Evolutionary conservation across 2,113 vertebrate genomes (phyloP).

Genomic region (Menura novaehollandiae): DNA sequence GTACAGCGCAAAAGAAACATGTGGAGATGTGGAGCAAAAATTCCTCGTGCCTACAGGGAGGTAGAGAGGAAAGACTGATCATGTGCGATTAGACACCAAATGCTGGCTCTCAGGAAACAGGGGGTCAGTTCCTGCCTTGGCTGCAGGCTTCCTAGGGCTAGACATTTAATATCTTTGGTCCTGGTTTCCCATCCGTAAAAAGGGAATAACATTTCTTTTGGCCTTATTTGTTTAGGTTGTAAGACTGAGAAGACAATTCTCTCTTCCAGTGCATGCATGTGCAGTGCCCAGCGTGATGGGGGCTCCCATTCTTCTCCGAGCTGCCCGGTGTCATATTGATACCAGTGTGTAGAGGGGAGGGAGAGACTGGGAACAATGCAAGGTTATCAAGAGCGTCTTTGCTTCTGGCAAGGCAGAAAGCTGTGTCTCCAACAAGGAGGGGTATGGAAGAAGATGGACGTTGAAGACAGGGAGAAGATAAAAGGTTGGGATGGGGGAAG

Average conservation of each 20-base stretch:
- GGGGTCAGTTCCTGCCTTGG: conserved; percentile 40
- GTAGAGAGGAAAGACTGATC: conserved; percentile 55
- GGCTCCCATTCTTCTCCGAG: neutral
- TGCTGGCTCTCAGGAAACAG: conserved; percentile 13
- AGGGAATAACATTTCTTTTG: conserved; percentile 25
- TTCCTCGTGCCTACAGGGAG: conserved; percentile 49
- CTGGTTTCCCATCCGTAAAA: conserved; percentile 7
- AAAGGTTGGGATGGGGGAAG: neutral
- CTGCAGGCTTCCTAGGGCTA: conserved; percentile 21
- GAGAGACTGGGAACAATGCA: neutral
- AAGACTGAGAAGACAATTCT: neutral
- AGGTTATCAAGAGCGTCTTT: neutral
- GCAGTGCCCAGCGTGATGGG: neutral
- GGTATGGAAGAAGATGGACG: neutral
- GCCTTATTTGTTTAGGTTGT: conserved; percentile 7
- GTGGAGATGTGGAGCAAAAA: conserved; percentile 31
- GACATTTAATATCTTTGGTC: conserved; percentile 37
- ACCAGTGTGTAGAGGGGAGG: neutral
- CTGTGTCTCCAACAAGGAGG: neutral
- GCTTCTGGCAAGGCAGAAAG: neutral
- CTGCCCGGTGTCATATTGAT: neutral
- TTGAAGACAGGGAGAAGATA: neutral
- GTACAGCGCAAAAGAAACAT: neutral
- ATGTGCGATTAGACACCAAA: conserved; percentile 11
- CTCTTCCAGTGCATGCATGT: neutral